A percentile compares a stretch with the other conserved stretches of the same genome.
Evolutionary conservation across 2,888 invertebrate species (phyloP).

Genomic region (Hirudinaria manillensis): DNA sequence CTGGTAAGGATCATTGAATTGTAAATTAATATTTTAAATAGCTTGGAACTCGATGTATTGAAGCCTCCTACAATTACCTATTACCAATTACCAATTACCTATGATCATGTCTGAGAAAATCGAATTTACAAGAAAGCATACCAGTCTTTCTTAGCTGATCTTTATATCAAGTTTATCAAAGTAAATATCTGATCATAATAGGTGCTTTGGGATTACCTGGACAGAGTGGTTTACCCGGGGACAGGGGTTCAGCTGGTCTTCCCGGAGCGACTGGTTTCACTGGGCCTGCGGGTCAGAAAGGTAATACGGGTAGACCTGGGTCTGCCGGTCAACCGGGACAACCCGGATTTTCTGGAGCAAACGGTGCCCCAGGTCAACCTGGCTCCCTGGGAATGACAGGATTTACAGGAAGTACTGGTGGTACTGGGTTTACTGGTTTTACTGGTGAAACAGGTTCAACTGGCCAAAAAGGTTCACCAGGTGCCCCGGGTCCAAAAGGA

Average conservation of each 20-base stretch:
- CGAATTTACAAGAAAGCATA: no score
- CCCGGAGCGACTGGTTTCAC: slow-evolving; percentile 35
- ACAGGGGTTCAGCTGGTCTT: slow-evolving; percentile 30
- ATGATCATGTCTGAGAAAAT: no score
- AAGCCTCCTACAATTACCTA: no score
- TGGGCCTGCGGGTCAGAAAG: slow-evolving; percentile 41
- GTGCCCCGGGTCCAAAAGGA: slow-evolving; percentile 32
- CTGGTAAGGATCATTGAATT: slow-evolving; percentile 31
- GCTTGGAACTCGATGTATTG: no score
- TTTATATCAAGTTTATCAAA: no score
- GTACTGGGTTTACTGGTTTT: slow-evolving; percentile 22
- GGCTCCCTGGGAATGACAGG: slow-evolving; percentile 30
- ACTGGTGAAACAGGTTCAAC: slow-evolving; percentile 33
- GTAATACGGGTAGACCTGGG: slow-evolving; percentile 23
- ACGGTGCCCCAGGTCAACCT: slow-evolving; percentile 24
- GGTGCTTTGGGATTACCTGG: slow-evolving; percentile 49
- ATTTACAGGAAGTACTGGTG: slow-evolving; percentile 27
- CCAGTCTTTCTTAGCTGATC: no score
- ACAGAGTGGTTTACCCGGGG: slow-evolving; percentile 29
- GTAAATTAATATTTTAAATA: neutral
- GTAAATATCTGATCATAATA: neutral
- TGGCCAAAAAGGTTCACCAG: slow-evolving; percentile 55
- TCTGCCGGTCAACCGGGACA: slow-evolving; percentile 29
- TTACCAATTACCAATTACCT: no score
- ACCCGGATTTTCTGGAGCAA: slow-evolving; percentile 29